Evolutionary conservation across 1,140 invertebrate species (phyloP).

Genomic region (Amyelois transitella): DNA sequence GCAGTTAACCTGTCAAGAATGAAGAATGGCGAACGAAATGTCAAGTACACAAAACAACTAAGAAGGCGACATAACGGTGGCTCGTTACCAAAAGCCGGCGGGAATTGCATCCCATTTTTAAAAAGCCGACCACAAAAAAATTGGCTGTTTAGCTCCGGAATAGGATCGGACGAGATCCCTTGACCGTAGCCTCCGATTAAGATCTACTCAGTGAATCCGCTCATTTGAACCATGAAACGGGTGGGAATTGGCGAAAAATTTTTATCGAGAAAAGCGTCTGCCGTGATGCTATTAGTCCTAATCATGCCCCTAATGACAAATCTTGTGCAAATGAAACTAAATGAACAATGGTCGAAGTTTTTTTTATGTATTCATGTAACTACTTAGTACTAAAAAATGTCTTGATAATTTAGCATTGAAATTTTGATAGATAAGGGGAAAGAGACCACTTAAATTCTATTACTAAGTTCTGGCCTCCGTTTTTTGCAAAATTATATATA

Average conservation of each 20-base stretch:
- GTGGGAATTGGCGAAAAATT: constrained; percentile 26
- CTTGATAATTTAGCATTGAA: too few relatives aligned
- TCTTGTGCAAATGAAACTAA: not conserved
- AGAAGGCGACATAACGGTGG: constrained; percentile 8
- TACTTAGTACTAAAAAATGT: too few relatives aligned
- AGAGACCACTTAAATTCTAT: too few relatives aligned
- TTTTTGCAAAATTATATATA: too few relatives aligned
- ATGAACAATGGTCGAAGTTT: not conserved
- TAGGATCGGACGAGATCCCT: constrained; percentile 55
- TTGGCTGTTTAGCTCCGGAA: constrained; percentile 58
- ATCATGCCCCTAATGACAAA: not conserved
- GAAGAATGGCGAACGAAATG: not conserved
- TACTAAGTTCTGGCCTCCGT: too few relatives aligned
- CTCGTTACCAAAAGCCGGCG: constrained; percentile 5
- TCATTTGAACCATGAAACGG: constrained; percentile 60
- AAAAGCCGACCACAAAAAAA: constrained; percentile 63
- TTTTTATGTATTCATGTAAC: too few relatives aligned
- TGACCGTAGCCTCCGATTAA: constrained; percentile 49
- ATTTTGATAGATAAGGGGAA: too few relatives aligned
- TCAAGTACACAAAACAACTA: not conserved
- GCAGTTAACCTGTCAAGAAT: not conserved
- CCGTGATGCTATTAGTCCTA: not conserved
- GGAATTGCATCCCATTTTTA: constrained; percentile 40
- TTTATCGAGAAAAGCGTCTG: constrained; percentile 3
- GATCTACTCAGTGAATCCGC: constrained; percentile 57